A percentile compares a stretch with the other conserved stretches of the same genome.
phyloP scores from a whole-genome alignment of 1,140 invertebrate genomes.

The Metaphire vulgaris region DNA sequence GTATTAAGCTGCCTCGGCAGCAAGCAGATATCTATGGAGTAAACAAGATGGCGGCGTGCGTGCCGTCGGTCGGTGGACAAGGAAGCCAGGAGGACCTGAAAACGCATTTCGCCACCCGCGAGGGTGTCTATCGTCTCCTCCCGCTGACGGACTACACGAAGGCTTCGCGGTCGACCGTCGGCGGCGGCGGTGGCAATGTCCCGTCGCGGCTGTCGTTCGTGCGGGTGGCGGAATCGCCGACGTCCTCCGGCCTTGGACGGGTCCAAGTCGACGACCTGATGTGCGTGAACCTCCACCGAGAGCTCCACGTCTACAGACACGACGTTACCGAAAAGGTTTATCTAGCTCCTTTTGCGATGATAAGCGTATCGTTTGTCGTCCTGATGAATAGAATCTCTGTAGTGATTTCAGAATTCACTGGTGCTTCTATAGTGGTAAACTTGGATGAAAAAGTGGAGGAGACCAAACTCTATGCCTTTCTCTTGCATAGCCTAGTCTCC shows the following conservation, averaged over 20 bases:
- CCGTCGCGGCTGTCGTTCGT: neutral
- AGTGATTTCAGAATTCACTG: too few relatives aligned
- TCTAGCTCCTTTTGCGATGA: too few relatives aligned
- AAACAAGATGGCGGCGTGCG: neutral
- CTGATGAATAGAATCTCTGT: too few relatives aligned
- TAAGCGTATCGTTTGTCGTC: too few relatives aligned
- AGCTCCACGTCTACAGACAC: neutral
- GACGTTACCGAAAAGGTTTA: neutral
- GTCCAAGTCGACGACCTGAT: neutral
- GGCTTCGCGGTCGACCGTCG: neutral
- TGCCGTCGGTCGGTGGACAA: neutral
- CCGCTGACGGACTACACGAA: neutral
- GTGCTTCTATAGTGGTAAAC: too few relatives aligned
- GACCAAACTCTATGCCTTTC: too few relatives aligned
- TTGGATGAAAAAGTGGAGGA: too few relatives aligned
- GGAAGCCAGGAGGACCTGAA: neutral
- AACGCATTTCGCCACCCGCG: neutral
- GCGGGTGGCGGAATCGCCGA: neutral
- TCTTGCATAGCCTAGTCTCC: too few relatives aligned
- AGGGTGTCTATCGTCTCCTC: neutral
- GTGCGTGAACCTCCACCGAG: neutral
- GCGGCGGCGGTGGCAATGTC: neutral
- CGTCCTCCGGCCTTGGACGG: too few relatives aligned
- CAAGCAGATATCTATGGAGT: too few relatives aligned
- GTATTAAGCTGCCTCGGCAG: too few relatives aligned